Base-by-base conservation (phyloP, 1,140 invertebrate species). In the Aricia agestis region DNA sequence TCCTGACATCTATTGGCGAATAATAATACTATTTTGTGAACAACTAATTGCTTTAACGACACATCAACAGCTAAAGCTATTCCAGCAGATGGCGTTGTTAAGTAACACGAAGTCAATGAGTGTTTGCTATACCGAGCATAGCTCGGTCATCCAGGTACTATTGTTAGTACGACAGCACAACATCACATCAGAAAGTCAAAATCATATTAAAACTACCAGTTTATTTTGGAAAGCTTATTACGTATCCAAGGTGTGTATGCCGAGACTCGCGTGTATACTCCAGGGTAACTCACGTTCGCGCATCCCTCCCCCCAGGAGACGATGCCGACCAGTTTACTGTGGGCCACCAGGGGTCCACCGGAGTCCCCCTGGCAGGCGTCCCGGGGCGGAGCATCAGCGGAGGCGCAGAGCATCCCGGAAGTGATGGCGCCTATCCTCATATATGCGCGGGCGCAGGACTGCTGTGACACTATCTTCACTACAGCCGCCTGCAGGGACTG, bases 241-340 rank as follows among this genome's bases (percentile, higher is more conserved):
- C 70, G 66, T 67, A 92, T 89, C 91, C 91, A 92, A 2, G 74
- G 67, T 15, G 76, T 76, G 67, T 90, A 86, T 36, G 74, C 68
- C 7, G 95, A 94, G 1, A 97, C 94, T 74, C 94, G 93, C 0
- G 96, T 96, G 81, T 97, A 97, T 0, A 97, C 95, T 13, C 96
- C 96, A 2, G 96, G 96, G 82, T 94, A 95, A 2, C 92, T 91
- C 0, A 93, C 82, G 57, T 94, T 88, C 0, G 93, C 96, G 82
- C 96, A 97, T 2, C 94, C 94, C 75, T 93, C 91, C 3, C 96
- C 96, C 93, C 94, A 96, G 1, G 95, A 96, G 0, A 95, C 94
- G 15, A 96, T 89, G 41, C 95, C 96, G 58, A 93, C 86, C 1
- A 94, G 79, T 52, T 84, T 76, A 2, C 89, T 89, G n/a, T 89